Base-by-base conservation (phyloP, 2,888 invertebrate species). In the Bimastos eiseni region DNA sequence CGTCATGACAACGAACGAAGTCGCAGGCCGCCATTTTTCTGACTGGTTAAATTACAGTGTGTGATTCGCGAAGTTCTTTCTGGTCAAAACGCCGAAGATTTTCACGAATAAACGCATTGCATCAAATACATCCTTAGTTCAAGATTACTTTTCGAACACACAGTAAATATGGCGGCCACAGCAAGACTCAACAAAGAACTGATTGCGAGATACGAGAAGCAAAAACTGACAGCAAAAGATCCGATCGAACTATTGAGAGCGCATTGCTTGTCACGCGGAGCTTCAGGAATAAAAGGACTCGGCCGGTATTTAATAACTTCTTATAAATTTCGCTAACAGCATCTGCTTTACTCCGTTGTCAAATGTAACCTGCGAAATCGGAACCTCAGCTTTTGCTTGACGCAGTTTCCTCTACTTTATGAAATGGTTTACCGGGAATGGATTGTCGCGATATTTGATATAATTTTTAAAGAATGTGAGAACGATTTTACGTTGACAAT, bases 211-310 rank as follows among this genome's bases (percentile, higher is more conserved):
- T 94, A 94, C 21, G 93, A 94, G 90, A 93, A 95, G 91, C 93
- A 94, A 91, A 95, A 97, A 90, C 95, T 96, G 91, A 95, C 96
- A 90, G 96, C 97, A 36, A 97, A 96, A 91, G 98, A 98, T 95
- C 97, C 98, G 0, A 95, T 98, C 91, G 97, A 98, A 95, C 97
- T 97, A 94, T 95, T 99, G 92, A 96, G 98, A 90, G 96, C 98
- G 92, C 96, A 97, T 92, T 98, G 98, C 95, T 96, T 98, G 90
- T 96, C 97, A 0, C 96, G 98, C 91, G 99, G 98, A 36, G 97
- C 98, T 41, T 96, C 96, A 38, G 98, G 98, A 90, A 98, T 99
- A 94, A 96, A 98, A 93, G 97, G 97, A 1, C 95, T 99, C 89
- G 97, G 97, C 93, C 97, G 98, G 97, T 98, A 24, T 49, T 34